Evolutionary conservation across 2,797 vertebrate species (phyloP).

Genomic region (Malurus leucopterus): DNA sequence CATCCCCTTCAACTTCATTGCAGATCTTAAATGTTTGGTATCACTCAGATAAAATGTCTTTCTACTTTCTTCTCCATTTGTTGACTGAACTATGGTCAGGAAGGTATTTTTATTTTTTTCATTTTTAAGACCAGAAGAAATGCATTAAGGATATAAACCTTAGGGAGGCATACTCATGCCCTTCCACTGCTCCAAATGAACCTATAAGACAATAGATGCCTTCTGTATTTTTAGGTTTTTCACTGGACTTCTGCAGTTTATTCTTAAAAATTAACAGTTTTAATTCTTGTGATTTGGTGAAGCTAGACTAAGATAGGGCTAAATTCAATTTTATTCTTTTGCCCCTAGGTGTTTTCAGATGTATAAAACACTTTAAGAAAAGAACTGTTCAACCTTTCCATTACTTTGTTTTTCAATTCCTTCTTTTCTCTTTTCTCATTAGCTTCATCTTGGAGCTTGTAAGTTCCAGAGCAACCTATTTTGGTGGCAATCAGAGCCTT

Average conservation of each 20-base stretch:
- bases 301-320: not conserved
- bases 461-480: not conserved
- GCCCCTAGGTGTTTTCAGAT: not conserved
- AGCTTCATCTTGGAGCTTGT: not conserved
- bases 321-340: not conserved
- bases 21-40: fast-evolving
- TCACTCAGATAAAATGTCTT: not conserved
- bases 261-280: not conserved
- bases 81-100: not conserved
- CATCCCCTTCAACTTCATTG: not conserved
- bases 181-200: not conserved
- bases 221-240: not conserved
- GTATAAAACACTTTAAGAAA: not conserved
- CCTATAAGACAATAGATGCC: not conserved
- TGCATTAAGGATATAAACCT: not conserved
- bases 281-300: not conserved
- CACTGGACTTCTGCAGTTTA: not conserved
- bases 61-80: not conserved
- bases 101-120: not conserved
- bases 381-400: not conserved
- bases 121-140: not conserved
- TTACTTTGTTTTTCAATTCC: not conserved
- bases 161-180: not conserved
- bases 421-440: not conserved
- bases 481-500: not conserved